Percentiles rank a stretch among this genome's conserved stretches.
These are phyloP conservation scores for Synergus japonicus DNA, from an alignment of 2,888 invertebrate species.

Conservation along the genomic window DNA sequence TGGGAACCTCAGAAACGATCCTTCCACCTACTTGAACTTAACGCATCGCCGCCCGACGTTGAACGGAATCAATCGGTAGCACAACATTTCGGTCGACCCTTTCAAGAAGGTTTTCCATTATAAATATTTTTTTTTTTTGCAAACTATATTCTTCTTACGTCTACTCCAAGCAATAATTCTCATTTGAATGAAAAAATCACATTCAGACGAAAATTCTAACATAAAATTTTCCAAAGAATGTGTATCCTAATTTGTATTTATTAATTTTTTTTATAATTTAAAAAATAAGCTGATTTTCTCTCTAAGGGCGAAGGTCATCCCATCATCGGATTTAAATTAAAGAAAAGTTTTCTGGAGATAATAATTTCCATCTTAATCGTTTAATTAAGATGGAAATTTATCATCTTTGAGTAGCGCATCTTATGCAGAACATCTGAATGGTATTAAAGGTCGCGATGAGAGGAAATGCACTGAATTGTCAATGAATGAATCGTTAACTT, in stretches of 20 bases:
- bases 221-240: too few relatives aligned
- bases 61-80: conserved; percentile 39
- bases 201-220: too few relatives aligned
- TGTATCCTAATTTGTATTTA: too few relatives aligned
- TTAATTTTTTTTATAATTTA: background rate
- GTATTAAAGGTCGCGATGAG: conserved; percentile 1
- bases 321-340: background rate
- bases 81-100: background rate
- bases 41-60: conserved; percentile 43
- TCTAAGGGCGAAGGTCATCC: background rate
- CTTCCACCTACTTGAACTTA: conserved; percentile 49
- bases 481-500: background rate
- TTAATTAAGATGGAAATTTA: conserved; percentile 21
- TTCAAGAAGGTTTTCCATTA: background rate
- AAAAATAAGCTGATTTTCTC: background rate
- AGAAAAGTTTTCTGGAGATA: background rate
- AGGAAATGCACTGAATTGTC: background rate
- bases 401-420: conserved; percentile 1
- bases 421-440: conserved; percentile 5
- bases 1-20: conserved; percentile 30
- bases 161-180: background rate
- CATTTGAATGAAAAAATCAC: too few relatives aligned
- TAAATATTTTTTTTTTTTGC: background rate
- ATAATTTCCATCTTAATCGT: conserved; percentile 15
- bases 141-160: background rate